phyloP scores from a whole-genome alignment of 1,140 invertebrate species.

The Elysia chlorotica region DNA sequence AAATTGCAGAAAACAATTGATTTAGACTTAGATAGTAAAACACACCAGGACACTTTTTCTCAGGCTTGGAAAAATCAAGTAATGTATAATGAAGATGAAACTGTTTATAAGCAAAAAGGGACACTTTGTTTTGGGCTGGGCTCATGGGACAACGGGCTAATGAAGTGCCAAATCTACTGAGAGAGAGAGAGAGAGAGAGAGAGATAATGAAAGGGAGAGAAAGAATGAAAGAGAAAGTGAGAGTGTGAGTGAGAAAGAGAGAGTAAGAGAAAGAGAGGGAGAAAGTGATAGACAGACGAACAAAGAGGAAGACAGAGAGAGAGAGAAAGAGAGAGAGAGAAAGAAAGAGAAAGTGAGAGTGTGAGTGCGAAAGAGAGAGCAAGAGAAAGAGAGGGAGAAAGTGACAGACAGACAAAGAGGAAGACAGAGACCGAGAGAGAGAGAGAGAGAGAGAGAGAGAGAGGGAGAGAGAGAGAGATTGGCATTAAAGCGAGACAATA shows the following conservation, averaged over 20 bases:
- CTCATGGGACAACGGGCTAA: too few species aligned
- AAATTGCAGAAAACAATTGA: too few species aligned
- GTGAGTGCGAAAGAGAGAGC: not conserved
- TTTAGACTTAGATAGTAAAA: too few species aligned
- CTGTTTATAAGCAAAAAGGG: too few species aligned
- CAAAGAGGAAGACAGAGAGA: conserved; percentile 3
- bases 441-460: not conserved
- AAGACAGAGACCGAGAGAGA: not conserved
- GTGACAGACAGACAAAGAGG: not conserved
- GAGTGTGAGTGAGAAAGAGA: not conserved
- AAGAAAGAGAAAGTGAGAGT: not conserved
- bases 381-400: not conserved
- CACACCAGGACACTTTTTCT: too few species aligned
- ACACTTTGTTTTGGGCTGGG: too few species aligned
- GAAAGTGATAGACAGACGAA: not conserved
- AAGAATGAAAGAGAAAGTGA: not conserved
- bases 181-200: conserved; percentile 11
- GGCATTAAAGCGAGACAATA: too few species aligned
- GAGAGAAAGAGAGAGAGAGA: conserved; percentile 4
- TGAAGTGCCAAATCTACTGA: too few species aligned
- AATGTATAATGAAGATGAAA: too few species aligned
- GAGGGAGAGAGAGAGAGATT: not conserved
- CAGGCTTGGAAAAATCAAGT: too few species aligned
- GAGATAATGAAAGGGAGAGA: not conserved
- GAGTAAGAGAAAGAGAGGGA: not conserved